phyloP scores from a whole-genome alignment of 2,113 vertebrate genomes.

The Cephalopholis sonnerati region DNA sequence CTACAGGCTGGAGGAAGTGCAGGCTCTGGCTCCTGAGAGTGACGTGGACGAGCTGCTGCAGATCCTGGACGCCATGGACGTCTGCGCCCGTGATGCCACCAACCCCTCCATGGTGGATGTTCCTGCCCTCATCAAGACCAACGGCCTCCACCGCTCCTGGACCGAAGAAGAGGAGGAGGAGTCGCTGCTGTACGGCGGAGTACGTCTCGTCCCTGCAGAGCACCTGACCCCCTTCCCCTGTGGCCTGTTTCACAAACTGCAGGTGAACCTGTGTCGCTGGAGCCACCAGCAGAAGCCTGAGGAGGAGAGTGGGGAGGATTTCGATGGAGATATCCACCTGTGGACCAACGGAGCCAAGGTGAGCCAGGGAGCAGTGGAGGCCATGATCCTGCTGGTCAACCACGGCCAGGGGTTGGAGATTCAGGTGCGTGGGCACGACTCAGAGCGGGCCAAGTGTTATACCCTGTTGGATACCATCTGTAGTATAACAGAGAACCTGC shows the following conservation, averaged over 20 bases:
- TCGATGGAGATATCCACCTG: conserved; percentile 88
- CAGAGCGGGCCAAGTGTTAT: conserved; percentile 92
- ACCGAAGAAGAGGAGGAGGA: conserved; percentile 93
- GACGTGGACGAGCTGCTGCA: conserved; percentile 96
- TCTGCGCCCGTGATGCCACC: conserved; percentile 93
- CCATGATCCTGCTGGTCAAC: conserved; percentile 95
- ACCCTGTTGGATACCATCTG: conserved; percentile 94
- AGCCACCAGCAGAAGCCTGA: conserved; percentile 94
- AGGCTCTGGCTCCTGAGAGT: conserved; percentile 92
- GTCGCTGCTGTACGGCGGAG: conserved; percentile 91
- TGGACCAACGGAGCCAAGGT: conserved; percentile 95
- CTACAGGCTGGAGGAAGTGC: conserved; percentile 95
- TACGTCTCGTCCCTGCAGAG: conserved; percentile 94
- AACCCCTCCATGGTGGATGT: conserved; percentile 96
- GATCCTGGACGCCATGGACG: conserved; percentile 97
- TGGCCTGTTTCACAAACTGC: conserved; percentile 98
- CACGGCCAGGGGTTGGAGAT: conserved; percentile 98
- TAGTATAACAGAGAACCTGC: conserved; percentile 93
- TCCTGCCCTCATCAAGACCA: conserved; percentile 96
- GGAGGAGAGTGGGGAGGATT: conserved; percentile 63
- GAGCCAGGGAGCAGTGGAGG: conserved; percentile 89
- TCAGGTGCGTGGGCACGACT: conserved; percentile 92
- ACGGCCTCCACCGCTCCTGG: conserved; percentile 95
- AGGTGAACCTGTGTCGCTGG: conserved; percentile 98
- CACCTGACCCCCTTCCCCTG: conserved; percentile 96